Evolutionary conservation across 2,113 vertebrate genomes (phyloP).

Genomic region (Hydropotes inermis): DNA sequence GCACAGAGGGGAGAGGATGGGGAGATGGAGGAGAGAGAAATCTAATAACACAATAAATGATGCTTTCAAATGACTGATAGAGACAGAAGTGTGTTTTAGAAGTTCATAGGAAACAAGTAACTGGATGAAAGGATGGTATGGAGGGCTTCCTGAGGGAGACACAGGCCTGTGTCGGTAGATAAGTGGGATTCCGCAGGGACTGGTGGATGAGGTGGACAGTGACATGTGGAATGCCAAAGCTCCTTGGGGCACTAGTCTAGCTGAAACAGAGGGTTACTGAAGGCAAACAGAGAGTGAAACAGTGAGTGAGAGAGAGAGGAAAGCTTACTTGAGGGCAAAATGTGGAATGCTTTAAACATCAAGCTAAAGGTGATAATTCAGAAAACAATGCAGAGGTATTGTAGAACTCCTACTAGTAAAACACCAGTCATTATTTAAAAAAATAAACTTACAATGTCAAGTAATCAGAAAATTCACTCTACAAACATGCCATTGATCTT

Average conservation of each 20-base stretch:
- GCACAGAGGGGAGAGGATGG: not conserved
- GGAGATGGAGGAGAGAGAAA: too few relatives aligned
- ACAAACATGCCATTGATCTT: not conserved
- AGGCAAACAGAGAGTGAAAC: not conserved
- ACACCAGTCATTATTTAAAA: not conserved
- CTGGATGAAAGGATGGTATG: not conserved
- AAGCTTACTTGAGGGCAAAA: not conserved
- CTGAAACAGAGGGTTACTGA: not conserved
- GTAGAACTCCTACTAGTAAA: not conserved
- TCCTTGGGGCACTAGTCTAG: not conserved
- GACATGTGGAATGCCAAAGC: not conserved
- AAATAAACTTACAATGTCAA: not conserved
- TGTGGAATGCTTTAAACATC: not conserved
- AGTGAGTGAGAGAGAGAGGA: not conserved
- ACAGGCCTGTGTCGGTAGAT: not conserved
- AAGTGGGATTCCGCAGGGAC: not conserved
- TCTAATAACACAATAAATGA: not conserved
- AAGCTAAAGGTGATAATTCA: not conserved
- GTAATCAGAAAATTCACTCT: not conserved
- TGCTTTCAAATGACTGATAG: not conserved
- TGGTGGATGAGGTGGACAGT: not conserved
- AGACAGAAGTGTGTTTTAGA: not conserved
- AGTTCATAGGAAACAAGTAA: not conserved
- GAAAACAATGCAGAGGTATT: not conserved
- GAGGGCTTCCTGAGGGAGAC: not conserved